phyloP scores from a whole-genome alignment of 2,113 vertebrate species.

The Pseudorectes ferrugineus region DNA sequence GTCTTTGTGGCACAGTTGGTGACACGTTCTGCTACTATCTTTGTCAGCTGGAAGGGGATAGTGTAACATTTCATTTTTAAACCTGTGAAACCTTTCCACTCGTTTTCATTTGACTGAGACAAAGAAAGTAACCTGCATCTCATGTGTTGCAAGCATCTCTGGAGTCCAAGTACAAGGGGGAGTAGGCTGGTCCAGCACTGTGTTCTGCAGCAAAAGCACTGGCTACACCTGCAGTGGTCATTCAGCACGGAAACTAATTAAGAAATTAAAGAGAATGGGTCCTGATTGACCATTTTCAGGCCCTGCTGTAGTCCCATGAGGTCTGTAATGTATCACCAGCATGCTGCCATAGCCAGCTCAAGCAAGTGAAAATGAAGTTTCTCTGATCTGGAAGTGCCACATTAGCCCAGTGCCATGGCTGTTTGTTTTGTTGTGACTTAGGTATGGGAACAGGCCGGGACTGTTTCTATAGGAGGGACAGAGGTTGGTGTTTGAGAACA shows the following conservation, averaged over 20 bases:
- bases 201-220: background rate
- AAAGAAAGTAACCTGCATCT: background rate
- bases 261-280: background rate
- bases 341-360: background rate
- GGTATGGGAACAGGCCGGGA: background rate
- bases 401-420: background rate
- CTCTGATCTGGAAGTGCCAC: background rate
- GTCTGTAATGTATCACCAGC: background rate
- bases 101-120: background rate
- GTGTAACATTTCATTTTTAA: background rate
- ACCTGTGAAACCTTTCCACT: slow-evolving; percentile 18
- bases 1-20: slow-evolving; percentile 6
- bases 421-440: background rate
- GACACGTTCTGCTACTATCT: slow-evolving; percentile 6
- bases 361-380: background rate
- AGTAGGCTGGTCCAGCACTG: background rate
- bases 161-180: background rate
- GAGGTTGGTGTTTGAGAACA: background rate
- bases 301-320: background rate
- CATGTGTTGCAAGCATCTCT: background rate
- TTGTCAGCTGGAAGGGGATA: background rate
- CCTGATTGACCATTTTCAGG: background rate
- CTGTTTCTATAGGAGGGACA: background rate
- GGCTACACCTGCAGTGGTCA: background rate
- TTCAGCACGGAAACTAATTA: background rate